Base-by-base conservation (phyloP, 2,888 invertebrate genomes). In the Scrobipalpa costella region DNA sequence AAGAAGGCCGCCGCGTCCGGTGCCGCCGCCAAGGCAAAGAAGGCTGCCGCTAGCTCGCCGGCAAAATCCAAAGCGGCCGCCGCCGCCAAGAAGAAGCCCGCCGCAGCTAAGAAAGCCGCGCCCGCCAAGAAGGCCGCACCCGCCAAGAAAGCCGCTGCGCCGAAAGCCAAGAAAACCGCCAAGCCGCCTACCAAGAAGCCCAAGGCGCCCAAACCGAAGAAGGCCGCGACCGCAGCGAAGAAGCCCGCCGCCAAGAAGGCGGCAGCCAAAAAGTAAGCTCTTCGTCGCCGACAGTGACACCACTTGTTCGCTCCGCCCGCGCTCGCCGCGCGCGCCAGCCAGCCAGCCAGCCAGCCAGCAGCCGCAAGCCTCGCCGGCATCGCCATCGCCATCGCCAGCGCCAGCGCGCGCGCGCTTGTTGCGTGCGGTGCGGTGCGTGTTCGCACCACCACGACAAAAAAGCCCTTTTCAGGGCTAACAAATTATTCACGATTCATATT, bases 161-260 rank as follows among this genome's bases (percentile, higher is more conserved):
- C 69, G 15, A 73, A 73, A 55, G 67, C 64, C 47, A 67, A 66
- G 50, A 59, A 65, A 0, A 27, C 67, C 34, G 60, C 67, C 19
- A 63, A 64, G 47, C 70, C 71, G 13, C 64, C 73, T 36, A 65
- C 72, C 11, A 74, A 64, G 69, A 73, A 69, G 36, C 36, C 62
- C 27, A 27, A 27, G 11, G 36, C 36, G 36, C 36, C 36, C 11
- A 38, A 38, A 38, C 36, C 36, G 27, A 78, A 76, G 71, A 76
- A 74, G 66, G 71, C 74, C 34, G 78, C 75, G 55, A 73, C 74
- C 19, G 73, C 75, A 21, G 77, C 77, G 66, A 76, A 75, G 67
- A 76, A 75, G 64, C 71, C 75, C 50, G 66, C 71, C 15, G 65
- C 69, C 15, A 67, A 66, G 63, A 62, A 68, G 62, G 66, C 73